phyloP scores from a whole-genome alignment of 2,888 invertebrate genomes.

The Pachliopta kotzebuea region DNA sequence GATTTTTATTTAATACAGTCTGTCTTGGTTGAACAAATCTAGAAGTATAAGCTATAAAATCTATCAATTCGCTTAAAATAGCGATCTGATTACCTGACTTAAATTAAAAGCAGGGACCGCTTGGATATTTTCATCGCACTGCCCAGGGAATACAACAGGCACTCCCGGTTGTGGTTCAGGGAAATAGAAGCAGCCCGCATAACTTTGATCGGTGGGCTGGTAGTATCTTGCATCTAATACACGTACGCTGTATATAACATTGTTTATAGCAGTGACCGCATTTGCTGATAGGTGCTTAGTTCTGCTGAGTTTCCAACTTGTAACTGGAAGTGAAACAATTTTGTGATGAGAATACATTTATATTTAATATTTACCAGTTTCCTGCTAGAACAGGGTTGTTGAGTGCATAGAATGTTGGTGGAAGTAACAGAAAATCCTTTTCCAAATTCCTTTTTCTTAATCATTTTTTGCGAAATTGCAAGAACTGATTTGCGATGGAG shows the following conservation, averaged over 20 bases:
- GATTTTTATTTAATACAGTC: too few species aligned
- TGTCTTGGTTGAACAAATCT: too few species aligned
- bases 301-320: conserved; percentile 61
- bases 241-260: conserved; percentile 38
- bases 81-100: conserved; percentile 37
- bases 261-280: conserved; percentile 38
- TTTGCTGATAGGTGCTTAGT: conserved; percentile 40
- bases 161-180: conserved; percentile 49
- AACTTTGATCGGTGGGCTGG: conserved; percentile 42
- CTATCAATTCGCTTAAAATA: too few species aligned
- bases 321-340: conserved; percentile 43
- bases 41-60: too few species aligned
- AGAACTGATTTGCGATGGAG: too few species aligned
- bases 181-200: conserved; percentile 57
- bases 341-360: too few species aligned
- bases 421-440: too few species aligned
- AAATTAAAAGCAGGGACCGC: conserved; percentile 48
- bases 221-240: conserved; percentile 53
- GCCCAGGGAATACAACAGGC: conserved; percentile 57
- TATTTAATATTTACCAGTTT: too few species aligned
- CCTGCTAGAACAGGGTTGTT: too few species aligned
- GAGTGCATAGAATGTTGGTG: too few species aligned
- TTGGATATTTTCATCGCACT: conserved; percentile 51
- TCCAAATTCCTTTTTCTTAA: too few species aligned
- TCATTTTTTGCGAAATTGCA: too few species aligned